Base-by-base conservation (phyloP, 2,888 invertebrate genomes). In the Lamellibrachia satsuma region DNA sequence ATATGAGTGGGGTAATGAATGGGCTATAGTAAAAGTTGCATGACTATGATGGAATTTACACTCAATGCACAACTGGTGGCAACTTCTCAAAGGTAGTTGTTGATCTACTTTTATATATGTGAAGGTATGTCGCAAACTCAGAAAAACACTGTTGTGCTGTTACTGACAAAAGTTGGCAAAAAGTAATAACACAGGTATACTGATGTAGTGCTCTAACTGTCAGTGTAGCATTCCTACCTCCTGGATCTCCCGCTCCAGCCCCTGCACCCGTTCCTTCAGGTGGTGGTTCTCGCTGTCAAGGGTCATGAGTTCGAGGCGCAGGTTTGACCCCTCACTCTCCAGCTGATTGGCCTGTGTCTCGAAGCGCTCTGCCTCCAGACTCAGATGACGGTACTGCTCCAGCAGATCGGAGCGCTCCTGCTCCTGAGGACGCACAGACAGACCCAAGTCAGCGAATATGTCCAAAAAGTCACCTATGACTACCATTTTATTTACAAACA, bases 371-470 rank as follows among this genome's bases (percentile, higher is more conserved):
- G 96, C 95, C 94, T 96, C 96, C 60, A 95, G 93, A 39, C 95
- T 96, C 93, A 96, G 94, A 39, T 95, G 95, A 90, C 96, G 95
- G 94, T 96, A 96, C 94, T 96, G 96, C 92, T 96, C 96, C 91
- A 96, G 94, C 52, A 96, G 94, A 92, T 96, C 96, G 0, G 95
- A 93, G 7, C 96, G 93, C 93, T 96, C 96, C 92, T 96, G 95
- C 93, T 96, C 96, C 96, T 96, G 94, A 8, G 22, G 75, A 75
- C 0, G 3, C 75, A 75, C 75, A 22, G 75, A 75, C 75, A 75
- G 75, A 75, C 75, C 0, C 39, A 52, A 22, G 9, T 27, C 90
- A 9, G 27, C 4, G 75, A 92, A 51, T 11, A 27, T n/a, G n/a
- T 7, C 39, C 39, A 39, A 39, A 39, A 39, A 60, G 27, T 15